phyloP scores from a whole-genome alignment of 2,888 invertebrate genomes.

The Pediacus dermestoides region DNA sequence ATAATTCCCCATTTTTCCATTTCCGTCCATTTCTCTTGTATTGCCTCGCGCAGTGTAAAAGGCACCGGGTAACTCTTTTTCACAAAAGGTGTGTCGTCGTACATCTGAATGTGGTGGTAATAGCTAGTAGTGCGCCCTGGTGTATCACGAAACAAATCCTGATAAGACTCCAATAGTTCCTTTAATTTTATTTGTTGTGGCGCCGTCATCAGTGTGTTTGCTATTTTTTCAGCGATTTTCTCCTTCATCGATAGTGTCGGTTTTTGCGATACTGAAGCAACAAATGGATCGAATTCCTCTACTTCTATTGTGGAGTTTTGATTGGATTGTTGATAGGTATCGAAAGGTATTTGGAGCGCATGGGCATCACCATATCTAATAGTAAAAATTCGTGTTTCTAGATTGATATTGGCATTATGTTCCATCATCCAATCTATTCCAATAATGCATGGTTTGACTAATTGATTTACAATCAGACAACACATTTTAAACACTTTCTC shows the following conservation, averaged over 20 bases:
- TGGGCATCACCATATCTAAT: too few species aligned
- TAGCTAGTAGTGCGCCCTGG: conserved; percentile 12
- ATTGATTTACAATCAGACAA: background rate
- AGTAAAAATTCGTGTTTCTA: too few species aligned
- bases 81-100: conserved; percentile 6
- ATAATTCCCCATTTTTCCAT: conserved; percentile 14
- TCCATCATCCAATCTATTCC: conserved; percentile 10
- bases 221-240: background rate
- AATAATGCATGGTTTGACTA: conserved; percentile 10
- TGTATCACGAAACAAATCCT: conserved; percentile 6
- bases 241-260: background rate
- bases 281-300: too few species aligned
- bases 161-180: background rate
- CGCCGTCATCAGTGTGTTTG: background rate
- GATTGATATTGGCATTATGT: too few species aligned
- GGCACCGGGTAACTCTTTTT: conserved; percentile 14
- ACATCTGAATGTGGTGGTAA: conserved; percentile 12
- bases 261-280: background rate
- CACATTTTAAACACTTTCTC: too few species aligned
- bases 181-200: background rate
- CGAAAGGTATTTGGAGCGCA: too few species aligned
- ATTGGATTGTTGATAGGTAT: too few species aligned
- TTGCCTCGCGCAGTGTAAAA: conserved; percentile 5
- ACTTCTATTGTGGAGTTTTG: too few species aligned
- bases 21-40: conserved; percentile 11